Conservation (phyloP, 1,140 invertebrate species). For the Mizuhopecten yessoensis region DNA sequence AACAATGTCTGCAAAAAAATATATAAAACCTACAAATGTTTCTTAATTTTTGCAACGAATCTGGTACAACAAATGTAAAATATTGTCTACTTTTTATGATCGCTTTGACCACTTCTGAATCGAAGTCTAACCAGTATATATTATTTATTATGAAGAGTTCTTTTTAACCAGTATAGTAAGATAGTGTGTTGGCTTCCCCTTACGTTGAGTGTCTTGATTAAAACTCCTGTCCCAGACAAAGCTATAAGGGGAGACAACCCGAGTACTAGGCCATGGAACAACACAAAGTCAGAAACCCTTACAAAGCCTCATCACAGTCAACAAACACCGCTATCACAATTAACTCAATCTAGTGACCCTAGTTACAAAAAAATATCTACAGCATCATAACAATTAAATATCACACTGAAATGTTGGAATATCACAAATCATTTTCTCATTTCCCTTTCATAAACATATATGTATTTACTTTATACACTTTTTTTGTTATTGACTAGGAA, state of each 20-base stretch:
- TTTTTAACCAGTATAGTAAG: too few species aligned
- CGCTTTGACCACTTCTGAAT: too few species aligned
- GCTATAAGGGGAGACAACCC: background rate
- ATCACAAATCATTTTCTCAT: background rate
- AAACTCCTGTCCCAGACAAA: too few species aligned
- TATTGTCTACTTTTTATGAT: too few species aligned
- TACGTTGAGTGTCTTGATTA: too few species aligned
- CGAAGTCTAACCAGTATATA: too few species aligned
- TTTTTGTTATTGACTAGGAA: background rate
- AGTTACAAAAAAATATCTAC: background rate
- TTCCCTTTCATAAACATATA: background rate
- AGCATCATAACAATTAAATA: background rate
- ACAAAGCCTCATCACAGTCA: background rate
- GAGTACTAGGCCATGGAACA: background rate
- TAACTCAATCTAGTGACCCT: background rate
- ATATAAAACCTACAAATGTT: too few species aligned
- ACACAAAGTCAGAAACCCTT: background rate
- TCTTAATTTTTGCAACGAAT: too few species aligned
- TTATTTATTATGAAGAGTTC: too few species aligned
- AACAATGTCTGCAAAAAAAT: too few species aligned
- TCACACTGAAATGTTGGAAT: background rate
- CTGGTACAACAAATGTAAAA: too few species aligned
- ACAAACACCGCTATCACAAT: background rate
- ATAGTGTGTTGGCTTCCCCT: too few species aligned
- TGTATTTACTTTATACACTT: background rate